Conservation (phyloP, 2,888 invertebrate genomes). For the Pseudolycoriella hygida region DNA sequence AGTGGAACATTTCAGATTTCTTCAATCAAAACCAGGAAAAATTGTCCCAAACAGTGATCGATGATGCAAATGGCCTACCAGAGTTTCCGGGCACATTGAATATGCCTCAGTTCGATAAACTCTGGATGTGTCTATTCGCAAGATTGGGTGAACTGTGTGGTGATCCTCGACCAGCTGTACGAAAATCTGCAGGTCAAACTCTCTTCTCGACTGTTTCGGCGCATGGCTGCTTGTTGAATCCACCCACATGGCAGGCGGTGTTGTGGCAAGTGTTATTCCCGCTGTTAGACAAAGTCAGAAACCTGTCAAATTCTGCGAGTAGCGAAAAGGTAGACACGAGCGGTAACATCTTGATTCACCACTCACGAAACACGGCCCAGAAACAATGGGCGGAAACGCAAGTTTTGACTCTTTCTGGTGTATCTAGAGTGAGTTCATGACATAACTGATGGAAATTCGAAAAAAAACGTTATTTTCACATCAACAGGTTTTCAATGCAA, state of each 20-base stretch:
- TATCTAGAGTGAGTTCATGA: conserved; percentile 60
- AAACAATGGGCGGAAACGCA: conserved; percentile 99
- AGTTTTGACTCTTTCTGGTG: conserved; percentile 77
- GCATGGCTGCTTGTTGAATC: conserved; percentile 75
- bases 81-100: conserved; percentile 70
- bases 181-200: conserved; percentile 94
- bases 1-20: conserved; percentile 99
- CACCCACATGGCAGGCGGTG: conserved; percentile 87
- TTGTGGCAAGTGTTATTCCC: conserved; percentile 94
- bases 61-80: conserved; percentile 59
- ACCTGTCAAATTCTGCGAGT: conserved; percentile 43
- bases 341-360: conserved; percentile 91
- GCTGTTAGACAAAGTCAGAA: conserved; percentile 75
- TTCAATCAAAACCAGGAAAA: conserved; percentile 89
- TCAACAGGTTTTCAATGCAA: conserved; percentile 68
- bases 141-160: conserved; percentile 81
- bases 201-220: conserved; percentile 94
- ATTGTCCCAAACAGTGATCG: conserved; percentile 51
- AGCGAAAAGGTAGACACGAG: conserved; percentile 65
- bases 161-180: conserved; percentile 85
- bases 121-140: conserved; percentile 93
- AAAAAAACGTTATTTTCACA: too few relatives aligned
- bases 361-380: conserved; percentile 94
- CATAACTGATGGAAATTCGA: too few relatives aligned
- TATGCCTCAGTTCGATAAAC: conserved; percentile 75